These are phyloP conservation scores for Camptogramma bilineatum DNA, from an alignment of 2,888 invertebrate genomes.

Conservation along the genomic window DNA sequence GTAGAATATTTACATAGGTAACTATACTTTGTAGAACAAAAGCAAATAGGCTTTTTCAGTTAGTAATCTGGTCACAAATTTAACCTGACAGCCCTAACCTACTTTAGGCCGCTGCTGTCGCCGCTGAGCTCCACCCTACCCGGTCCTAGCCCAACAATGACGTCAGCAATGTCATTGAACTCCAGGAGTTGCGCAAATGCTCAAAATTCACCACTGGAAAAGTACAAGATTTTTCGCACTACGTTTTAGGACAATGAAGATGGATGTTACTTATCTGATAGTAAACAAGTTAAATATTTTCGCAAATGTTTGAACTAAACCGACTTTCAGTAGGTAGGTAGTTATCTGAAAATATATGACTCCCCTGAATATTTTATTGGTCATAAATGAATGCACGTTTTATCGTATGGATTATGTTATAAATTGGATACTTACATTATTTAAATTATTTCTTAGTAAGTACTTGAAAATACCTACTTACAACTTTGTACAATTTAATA, in stretches of 20 bases:
- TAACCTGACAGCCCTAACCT: conserved; percentile 13
- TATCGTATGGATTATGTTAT: too few species aligned
- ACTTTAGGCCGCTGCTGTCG: conserved; percentile 18
- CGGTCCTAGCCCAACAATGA: conserved; percentile 41
- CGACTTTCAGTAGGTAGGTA: background rate
- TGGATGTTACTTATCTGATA: background rate
- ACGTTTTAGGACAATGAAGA: conserved; percentile 3
- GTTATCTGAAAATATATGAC: too few species aligned
- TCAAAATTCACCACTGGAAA: conserved; percentile 36
- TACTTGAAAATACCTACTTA: too few species aligned
- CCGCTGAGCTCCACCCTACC: conserved; percentile 20
- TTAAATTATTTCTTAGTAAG: too few species aligned
- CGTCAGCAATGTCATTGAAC: conserved; percentile 37
- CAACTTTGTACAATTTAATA: too few species aligned
- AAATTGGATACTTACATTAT: too few species aligned
- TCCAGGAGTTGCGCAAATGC: conserved; percentile 38
- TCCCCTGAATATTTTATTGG: too few species aligned
- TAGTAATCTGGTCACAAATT: too few species aligned
- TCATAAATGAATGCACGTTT: too few species aligned
- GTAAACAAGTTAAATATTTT: background rate
- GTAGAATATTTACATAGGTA: too few species aligned
- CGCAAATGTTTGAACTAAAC: background rate
- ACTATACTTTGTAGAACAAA: too few species aligned
- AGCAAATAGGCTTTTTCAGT: too few species aligned
- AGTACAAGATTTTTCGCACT: conserved; percentile 17